Evolutionary conservation across 2,888 invertebrate species (phyloP).

Genomic region (Heteropelma amictum): DNA sequence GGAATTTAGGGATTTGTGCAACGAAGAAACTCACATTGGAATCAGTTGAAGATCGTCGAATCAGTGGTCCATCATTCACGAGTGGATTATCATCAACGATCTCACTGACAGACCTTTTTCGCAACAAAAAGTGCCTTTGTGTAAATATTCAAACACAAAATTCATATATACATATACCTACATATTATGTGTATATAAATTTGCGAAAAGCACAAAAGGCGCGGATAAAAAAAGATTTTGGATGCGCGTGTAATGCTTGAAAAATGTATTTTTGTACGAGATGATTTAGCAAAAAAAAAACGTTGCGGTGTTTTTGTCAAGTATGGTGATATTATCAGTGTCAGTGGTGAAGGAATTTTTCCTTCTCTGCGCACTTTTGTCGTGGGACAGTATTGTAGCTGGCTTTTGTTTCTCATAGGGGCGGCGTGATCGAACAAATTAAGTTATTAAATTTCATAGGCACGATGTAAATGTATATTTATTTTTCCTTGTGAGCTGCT

Average conservation of each 20-base stretch:
- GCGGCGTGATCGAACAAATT: too few relatives aligned
- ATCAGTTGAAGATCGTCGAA: conserved; percentile 68
- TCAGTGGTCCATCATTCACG: not conserved
- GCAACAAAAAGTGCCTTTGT: conserved; percentile 42
- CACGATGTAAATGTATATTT: too few relatives aligned
- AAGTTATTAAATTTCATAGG: too few relatives aligned
- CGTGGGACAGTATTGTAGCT: too few relatives aligned
- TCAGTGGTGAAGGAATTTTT: too few relatives aligned
- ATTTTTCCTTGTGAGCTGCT: too few relatives aligned
- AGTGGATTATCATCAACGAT: too few relatives aligned
- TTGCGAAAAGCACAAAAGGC: not conserved
- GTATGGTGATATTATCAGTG: too few relatives aligned
- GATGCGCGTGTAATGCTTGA: not conserved
- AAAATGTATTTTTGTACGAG: conserved; percentile 40
- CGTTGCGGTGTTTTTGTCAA: not conserved
- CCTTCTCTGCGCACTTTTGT: too few relatives aligned
- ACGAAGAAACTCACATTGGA: conserved; percentile 69
- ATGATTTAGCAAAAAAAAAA: conserved; percentile 17
- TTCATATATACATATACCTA: not conserved
- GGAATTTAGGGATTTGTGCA: conserved; percentile 70
- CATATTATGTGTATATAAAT: not conserved
- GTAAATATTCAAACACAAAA: conserved; percentile 21
- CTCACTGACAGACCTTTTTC: conserved; percentile 1
- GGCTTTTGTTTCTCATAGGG: too few relatives aligned
- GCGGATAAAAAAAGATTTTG: conserved; percentile 20